Evolutionary conservation across 37 sponge, comb jelly and placozoan species (phyloP), one percentile per base, ranked within the genome.

Genomic region (Chondrosia reniformis): DNA sequence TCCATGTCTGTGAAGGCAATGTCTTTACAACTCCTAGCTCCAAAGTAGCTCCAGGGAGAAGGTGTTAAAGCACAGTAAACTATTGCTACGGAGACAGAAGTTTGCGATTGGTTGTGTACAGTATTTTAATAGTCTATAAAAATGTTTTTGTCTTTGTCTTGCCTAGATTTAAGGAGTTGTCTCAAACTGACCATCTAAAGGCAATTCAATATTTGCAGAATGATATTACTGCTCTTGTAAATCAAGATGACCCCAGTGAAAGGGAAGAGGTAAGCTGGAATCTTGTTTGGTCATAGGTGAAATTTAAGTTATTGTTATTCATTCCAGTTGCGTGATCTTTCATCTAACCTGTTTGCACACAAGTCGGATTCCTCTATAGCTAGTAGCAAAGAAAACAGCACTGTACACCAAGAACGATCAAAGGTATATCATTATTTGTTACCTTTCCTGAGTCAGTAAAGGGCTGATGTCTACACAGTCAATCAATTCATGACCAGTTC

Each of bases 201-300:
- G 89, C 93, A 30, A n/a, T 92, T 24, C 22, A 38, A 3, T 88
- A 76, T 56, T 63, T 92, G 1, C 71, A 89, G 77, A 82, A 69
- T 27, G 38, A 46, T 37, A 46, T 92, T 0, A 58, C 86, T 24
- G 61, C 74, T 12, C 10, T 84, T 27, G 86, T 88, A 33, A 57
- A 88, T 44, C 93, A 92, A 54, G 59, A 41, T 55, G 28, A 88
- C 80, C 33, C 34, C 28, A 83, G 73, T 17, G 89, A 88, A 36
- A 88, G 85, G 33, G 46, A 77, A 3, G 77, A 91, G 89, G 92
- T 91, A 21, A 31, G 66, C 24, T 30, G 54, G 38, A 28, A 3
- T 38, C 40, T 22, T 62, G 40, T 21, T 12, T 30, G 40, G 21
- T 4, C 31, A 78, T 0, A 45, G 45, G 45, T 44, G 10, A 46